Conservation (phyloP, 2,888 invertebrate genomes). For the Nomada hirtipes region DNA sequence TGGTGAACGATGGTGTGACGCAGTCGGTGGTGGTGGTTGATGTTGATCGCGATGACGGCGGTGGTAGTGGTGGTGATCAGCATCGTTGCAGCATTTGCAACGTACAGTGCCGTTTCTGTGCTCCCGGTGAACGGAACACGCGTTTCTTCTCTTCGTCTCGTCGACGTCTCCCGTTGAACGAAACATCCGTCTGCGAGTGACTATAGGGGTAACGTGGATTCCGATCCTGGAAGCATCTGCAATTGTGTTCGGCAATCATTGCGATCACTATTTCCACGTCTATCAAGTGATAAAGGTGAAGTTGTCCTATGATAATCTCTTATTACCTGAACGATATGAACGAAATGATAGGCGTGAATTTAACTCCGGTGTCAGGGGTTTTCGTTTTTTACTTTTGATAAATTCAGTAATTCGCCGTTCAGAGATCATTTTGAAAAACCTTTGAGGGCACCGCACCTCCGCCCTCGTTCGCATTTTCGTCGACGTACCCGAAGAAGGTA, state of each 20-base stretch:
- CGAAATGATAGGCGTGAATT: neutral
- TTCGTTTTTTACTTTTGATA: neutral
- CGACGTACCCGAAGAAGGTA: conserved; percentile 53
- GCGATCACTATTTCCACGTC: no score
- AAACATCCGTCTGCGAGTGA: neutral
- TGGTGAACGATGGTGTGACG: conserved; percentile 61
- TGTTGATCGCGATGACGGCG: conserved; percentile 61
- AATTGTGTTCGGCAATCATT: no score
- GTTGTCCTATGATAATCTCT: conserved; percentile 3
- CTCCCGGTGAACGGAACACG: conserved; percentile 74
- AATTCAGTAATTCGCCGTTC: neutral
- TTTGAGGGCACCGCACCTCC: conserved; percentile 69
- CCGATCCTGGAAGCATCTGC: no score
- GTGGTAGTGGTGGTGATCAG: conserved; percentile 58
- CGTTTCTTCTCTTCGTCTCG: conserved; percentile 37
- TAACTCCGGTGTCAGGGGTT: no score
- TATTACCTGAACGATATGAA: neutral
- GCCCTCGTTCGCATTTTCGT: conserved; percentile 63
- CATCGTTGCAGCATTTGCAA: conserved; percentile 72
- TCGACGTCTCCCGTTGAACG: neutral
- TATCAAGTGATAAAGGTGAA: conserved; percentile 8
- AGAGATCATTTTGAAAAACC: neutral
- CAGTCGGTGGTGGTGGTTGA: conserved; percentile 63
- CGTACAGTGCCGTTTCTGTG: conserved; percentile 78
- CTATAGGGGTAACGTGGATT: no score